Evolutionary conservation across 2,113 vertebrate species (phyloP), one percentile per base, ranked within the genome.

Genomic region (Pterocles orientalis): DNA sequence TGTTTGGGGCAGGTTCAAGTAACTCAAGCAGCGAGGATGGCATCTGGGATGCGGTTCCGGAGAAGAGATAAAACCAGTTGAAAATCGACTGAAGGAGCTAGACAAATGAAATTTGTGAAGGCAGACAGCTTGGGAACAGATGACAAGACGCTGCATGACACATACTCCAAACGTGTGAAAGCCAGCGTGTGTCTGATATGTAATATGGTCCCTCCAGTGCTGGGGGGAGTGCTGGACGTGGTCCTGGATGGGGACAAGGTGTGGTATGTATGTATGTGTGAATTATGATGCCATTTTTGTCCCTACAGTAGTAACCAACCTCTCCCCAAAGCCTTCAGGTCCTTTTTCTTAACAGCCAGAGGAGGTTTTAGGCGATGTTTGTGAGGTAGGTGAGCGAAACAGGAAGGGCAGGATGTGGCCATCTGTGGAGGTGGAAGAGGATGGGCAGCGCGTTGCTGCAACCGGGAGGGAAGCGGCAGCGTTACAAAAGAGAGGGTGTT

Each of bases 351-450:
- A 53, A 19, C 39, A 84, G 53, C 25, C 60, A 51, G 48, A 33
- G 29, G 53, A 79, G 33, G 50, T 48, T 90, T 65, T 58, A 62
- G 66, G 45, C 56, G 41, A 7, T 23, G 57, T 58, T 78, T n/a
- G 34, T 29, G 39, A 61, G 91, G 82, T 51, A 50, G 50, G 15
- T 56, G 89, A 50, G 87, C 16, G 92, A 82, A 94, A 80, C 90
- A 86, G 87, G 91, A 91, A 84, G 93, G 84, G 75, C 93, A 77
- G 82, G 94, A 92, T 92, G 78, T 39, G 95, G 39, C 77, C 84
- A 68, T 82, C 78, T 65, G 66, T 65, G 78, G 82, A 72, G 91
- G 82, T 91, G 87, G 93, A 61, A 72, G 91, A 91, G 70, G 33
- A 69, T 21, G 31, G 58, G 77, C 83, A 92, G 68, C 1, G 2